These are phyloP conservation scores for Chrysina gloriosa DNA, from an alignment of 2,888 invertebrate species.

Conservation along the genomic window DNA sequence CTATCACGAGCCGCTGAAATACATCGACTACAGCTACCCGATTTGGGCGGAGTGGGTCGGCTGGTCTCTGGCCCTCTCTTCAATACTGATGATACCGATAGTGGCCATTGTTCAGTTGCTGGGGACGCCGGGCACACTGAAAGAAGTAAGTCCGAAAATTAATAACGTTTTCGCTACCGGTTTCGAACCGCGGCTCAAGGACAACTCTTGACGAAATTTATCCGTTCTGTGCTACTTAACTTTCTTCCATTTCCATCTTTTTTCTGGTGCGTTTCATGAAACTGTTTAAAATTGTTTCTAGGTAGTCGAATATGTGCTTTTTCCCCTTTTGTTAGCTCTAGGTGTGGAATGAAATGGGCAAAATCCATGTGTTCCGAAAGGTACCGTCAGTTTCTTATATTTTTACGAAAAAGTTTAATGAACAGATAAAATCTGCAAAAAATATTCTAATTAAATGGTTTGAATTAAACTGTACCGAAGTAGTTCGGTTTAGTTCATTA, in stretches of 20 bases:
- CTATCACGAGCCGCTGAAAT: slow-evolving; percentile 74
- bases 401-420: too few species aligned
- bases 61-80: slow-evolving; percentile 79
- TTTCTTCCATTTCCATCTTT: not conserved
- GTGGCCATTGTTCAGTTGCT: slow-evolving; percentile 73
- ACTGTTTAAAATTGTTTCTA: too few species aligned
- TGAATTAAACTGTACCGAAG: too few species aligned
- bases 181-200: slow-evolving; percentile 15
- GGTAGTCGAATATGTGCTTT: too few species aligned
- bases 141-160: slow-evolving; percentile 68
- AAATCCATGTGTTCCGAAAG: too few species aligned
- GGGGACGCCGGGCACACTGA: slow-evolving; percentile 75
- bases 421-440: too few species aligned
- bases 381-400: too few species aligned
- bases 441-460: too few species aligned
- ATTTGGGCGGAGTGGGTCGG: slow-evolving; percentile 79
- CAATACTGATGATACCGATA: slow-evolving; percentile 79
- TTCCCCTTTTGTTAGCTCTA: too few species aligned
- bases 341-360: too few species aligned
- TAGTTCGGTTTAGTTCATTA: too few species aligned
- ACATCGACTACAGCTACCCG: slow-evolving; percentile 77
- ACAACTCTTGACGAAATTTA: not conserved
- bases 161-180: slow-evolving; percentile 15
- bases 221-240: not conserved
- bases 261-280: not conserved